Base-by-base conservation (phyloP, 2,113 vertebrate species). In the Paramormyrops kingsleyae region DNA sequence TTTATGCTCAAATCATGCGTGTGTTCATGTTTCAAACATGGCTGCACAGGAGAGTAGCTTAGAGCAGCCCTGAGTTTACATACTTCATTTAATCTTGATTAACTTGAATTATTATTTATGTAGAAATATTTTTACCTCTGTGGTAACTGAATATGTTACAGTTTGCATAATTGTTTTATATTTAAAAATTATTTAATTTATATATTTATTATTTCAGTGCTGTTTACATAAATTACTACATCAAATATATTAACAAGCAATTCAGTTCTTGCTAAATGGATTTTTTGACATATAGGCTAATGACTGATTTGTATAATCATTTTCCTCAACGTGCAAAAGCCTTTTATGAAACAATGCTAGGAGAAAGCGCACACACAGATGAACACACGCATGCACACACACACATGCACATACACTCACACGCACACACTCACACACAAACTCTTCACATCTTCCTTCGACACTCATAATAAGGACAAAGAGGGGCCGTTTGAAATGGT, bases 391-490 rank as follows among this genome's bases (percentile, higher is more conserved):
- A 35, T 27, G 13, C 10, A 31, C 3, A 31, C 24, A 3, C 62
- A 12, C 62, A 70, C 62, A 31, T 10, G 4, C 62, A 70, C 9
- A 13, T n/a, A 70, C 1, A 66, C 59, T 15, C 66, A 74, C 66
- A 15, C 10, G 4, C 66, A 77, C 70, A 35, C 24, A 17, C 31
- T 17, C 31, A 77, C 74, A 80, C 35, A 93, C 93, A 97, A 97
- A 94, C 94, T 95, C 98, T 96, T 96, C 95, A 91, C 94, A 95
- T 97, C 95, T 97, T 96, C 97, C 97, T 97, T 96, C 96, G 97
- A 97, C 97, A 99, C 98, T 98, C 98, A 97, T 96, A 96, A 93
- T 95, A 96, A 96, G 95, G 96, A 98, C 97, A 98, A 98, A 98
- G 97, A 97, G 94, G 92, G 94, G 96, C 96, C 97, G 96, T 97